Evolutionary conservation across 1,140 invertebrate species (phyloP), one percentile per base, ranked within the genome.

Genomic region (Xylocopa sonorina): DNA sequence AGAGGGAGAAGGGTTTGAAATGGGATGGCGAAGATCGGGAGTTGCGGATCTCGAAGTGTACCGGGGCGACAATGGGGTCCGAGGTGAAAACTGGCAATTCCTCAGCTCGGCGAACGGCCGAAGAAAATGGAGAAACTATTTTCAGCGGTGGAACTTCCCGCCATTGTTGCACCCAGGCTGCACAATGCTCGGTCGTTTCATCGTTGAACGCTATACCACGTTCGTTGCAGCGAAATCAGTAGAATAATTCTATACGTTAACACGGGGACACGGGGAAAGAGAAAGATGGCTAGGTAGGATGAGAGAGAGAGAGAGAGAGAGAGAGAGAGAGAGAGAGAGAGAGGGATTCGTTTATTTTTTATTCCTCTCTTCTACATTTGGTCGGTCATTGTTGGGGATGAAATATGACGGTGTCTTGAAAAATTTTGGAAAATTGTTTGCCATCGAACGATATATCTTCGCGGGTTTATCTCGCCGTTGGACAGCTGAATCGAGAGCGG

Each of bases 91-190:
- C 79, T 80, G 69, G 85, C 89, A 84, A 86, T 90, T 86, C 82
- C 82, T 90, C 89, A 81, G 82, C 62, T 64, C 82, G 74, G 58
- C 68, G 77, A 81, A 84, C 81, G 83, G 68, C 64, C 71, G 57
- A 43, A 77, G 84, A 86, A 88, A 89, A 90, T 90, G 88, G 85
- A 84, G 86, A 85, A 90, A 91, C 87, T 90, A 89, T 90, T 90
- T 88, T 83, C 86, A 71, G 57, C 51, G 78, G 43, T 53, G 63
- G 73, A 88, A 89, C 78, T 88, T 88, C 75, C n/a, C 72, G 66
- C 74, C 63, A 79, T 80, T 79, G 71, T 68, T 43, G 75, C 51
- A 62, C 63, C 51, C 55, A 32, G 58, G 67, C 48, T 62, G 79
- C 74, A 80, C 83, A 84, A 84, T 84, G 67, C 62, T 69, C 55